A percentile compares a stretch with the other conserved stretches of the same genome.
Evolutionary conservation across 2,113 vertebrate species (phyloP).

Genomic region (Nothobranchius kuhntae): DNA sequence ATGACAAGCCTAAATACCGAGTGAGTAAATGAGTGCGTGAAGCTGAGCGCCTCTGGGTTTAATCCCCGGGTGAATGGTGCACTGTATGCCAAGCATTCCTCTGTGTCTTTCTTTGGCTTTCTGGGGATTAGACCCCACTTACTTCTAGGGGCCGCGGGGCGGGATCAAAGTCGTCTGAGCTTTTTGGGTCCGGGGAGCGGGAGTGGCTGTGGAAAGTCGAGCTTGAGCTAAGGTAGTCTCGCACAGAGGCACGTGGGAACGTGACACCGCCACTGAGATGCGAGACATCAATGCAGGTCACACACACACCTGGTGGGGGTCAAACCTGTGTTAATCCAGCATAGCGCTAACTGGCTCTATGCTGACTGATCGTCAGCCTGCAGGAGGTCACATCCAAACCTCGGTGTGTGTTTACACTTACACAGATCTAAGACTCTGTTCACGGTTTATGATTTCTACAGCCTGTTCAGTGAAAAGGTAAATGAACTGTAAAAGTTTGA

Average conservation of each 20-base stretch:
- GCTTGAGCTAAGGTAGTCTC: constrained; percentile 52
- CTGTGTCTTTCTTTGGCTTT: constrained; percentile 72
- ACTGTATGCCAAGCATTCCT: constrained; percentile 78
- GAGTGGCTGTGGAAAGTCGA: constrained; percentile 40
- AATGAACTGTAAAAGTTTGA: constrained; percentile 30
- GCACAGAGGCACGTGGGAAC: constrained; percentile 45
- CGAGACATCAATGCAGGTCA: constrained; percentile 48
- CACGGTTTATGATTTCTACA: not conserved
- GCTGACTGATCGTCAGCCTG: constrained; percentile 51
- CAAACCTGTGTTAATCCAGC: constrained; percentile 51
- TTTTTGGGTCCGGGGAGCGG: constrained; percentile 40
- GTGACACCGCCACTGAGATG: constrained; percentile 45
- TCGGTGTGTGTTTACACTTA: not conserved
- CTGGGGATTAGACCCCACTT: constrained; percentile 73
- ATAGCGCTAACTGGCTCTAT: constrained; percentile 24
- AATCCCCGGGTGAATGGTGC: constrained; percentile 75
- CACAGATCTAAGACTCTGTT: too few species aligned
- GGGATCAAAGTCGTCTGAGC: constrained; percentile 71
- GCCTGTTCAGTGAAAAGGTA: constrained; percentile 10
- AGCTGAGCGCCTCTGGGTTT: constrained; percentile 59
- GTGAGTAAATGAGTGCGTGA: constrained; percentile 62
- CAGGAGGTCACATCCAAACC: constrained; percentile 44
- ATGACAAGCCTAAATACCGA: constrained; percentile 28
- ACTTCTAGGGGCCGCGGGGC: constrained; percentile 65
- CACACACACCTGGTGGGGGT: constrained; percentile 58